phyloP scores from a whole-genome alignment of 2,888 invertebrate genomes.

The Bibio marci region DNA sequence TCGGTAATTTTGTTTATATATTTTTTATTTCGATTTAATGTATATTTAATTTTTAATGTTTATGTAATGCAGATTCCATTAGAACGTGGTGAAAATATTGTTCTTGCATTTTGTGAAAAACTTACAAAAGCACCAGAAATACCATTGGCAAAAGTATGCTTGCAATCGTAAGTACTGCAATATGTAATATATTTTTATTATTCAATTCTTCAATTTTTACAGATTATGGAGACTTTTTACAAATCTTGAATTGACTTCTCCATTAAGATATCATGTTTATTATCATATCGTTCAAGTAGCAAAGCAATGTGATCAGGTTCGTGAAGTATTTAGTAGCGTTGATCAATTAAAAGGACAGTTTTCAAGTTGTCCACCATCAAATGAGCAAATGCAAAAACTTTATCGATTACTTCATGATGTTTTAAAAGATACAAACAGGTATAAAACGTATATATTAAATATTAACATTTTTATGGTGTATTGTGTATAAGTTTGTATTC shows the following conservation, averaged over 20 bases:
- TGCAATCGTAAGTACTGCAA: constrained; percentile 72
- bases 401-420: constrained; percentile 80
- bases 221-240: constrained; percentile 85
- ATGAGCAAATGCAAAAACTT: constrained; percentile 81
- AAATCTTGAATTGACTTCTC: constrained; percentile 68
- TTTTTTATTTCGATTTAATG: constrained; percentile 12
- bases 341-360: constrained; percentile 70
- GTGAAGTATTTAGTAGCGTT: constrained; percentile 68
- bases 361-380: constrained; percentile 59
- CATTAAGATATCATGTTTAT: constrained; percentile 82
- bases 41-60: too few species aligned
- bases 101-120: constrained; percentile 82
- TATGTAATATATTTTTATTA: too few species aligned
- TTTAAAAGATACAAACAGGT: constrained; percentile 68
- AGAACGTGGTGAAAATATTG: constrained; percentile 75
- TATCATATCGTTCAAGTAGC: constrained; percentile 81
- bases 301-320: constrained; percentile 69
- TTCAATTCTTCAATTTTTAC: too few species aligned
- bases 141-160: constrained; percentile 60
- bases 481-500: too few species aligned
- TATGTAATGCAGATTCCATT: constrained; percentile 76
- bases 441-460: too few species aligned
- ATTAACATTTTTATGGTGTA: too few species aligned
- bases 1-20: too few species aligned
- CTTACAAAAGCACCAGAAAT: constrained; percentile 71